Evolutionary conservation across 2,888 invertebrate species (phyloP), one percentile per base, ranked within the genome.

Genomic region (Acronicta psi): DNA sequence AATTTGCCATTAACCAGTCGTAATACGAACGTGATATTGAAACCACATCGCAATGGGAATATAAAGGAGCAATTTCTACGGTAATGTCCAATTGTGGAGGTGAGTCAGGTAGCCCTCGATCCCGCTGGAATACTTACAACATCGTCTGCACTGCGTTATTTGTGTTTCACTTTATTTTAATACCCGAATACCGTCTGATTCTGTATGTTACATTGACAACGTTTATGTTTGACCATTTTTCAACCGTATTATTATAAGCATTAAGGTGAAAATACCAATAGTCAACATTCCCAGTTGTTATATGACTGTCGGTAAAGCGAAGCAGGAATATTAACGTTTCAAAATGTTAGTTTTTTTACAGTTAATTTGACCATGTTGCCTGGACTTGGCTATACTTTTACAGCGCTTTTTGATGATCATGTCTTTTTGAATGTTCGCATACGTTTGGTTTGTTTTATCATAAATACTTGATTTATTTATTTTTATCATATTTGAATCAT

Each of bases 31-130:
- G 56, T 72, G 69, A 69, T 72, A 79, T 79, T 75, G 76, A 72
- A 78, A 76, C 74, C 65, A 59, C 75, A 66, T 51, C 69, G 73
- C 74, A 66, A 51, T 55, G 62, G 68, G 77, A 79, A 79, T 79
- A 72, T 73, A 77, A 76, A 79, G 76, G 70, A 59, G 69, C 75
- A 44, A 69, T 79, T 76, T 64, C 65, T 53, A 65, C 68, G 37
- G 45, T 79, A 77, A 79, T 76, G 75, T 77, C 69, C 79, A 70
- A 79, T 79, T 77, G 69, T 72, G 59, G 43, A 77, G 72, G 67
- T 72, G 57, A 69, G 77, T 75, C 75, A 77, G 77, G 73, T 75
- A 73, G 55, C 56, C 46, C 36, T 44, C 47, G 54, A 74, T 69
- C 74, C 69, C 72, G 0, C 16, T 17, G 61, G 77, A 71, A 73